Percentiles rank a stretch among this genome's conserved stretches.
Conservation (phyloP, 1,140 invertebrate species). For the Drosophila sturtevanti region DNA sequence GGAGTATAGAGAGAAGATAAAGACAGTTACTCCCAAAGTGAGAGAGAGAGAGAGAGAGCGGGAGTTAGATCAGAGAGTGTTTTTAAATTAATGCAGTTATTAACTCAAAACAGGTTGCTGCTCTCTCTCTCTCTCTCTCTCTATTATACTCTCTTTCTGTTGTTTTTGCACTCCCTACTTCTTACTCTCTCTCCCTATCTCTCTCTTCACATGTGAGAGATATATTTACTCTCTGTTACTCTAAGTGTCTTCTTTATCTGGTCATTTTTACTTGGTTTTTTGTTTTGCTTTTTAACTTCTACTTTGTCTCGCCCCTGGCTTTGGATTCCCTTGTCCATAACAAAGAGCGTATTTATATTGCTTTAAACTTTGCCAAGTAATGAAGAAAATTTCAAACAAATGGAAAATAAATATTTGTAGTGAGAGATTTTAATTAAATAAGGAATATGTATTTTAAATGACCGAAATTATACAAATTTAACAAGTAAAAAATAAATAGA, state of each 20-base stretch:
- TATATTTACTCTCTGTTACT: constrained; percentile 8
- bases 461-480: too few species aligned
- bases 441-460: too few species aligned
- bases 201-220: background rate
- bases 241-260: constrained; percentile 40
- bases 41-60: constrained; percentile 1
- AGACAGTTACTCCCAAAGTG: constrained; percentile 11
- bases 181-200: constrained; percentile 14
- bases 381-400: too few species aligned
- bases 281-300: constrained; percentile 72
- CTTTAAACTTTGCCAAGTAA: constrained; percentile 1
- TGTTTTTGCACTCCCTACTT: background rate
- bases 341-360: constrained; percentile 14
- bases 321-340: background rate
- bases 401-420: too few species aligned
- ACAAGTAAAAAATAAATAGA: too few species aligned
- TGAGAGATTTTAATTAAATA: too few species aligned
- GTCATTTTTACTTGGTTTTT: constrained; percentile 33
- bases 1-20: constrained; percentile 12
- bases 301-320: constrained; percentile 14
- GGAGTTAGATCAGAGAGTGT: constrained; percentile 1
- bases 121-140: constrained; percentile 3
- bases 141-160: constrained; percentile 11
- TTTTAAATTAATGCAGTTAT: constrained; percentile 4
- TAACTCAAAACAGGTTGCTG: constrained; percentile 29